A percentile compares a stretch with the other conserved stretches of the same genome.
phyloP scores from a whole-genome alignment of 2,113 vertebrate genomes.

The Dissostichus mawsoni region DNA sequence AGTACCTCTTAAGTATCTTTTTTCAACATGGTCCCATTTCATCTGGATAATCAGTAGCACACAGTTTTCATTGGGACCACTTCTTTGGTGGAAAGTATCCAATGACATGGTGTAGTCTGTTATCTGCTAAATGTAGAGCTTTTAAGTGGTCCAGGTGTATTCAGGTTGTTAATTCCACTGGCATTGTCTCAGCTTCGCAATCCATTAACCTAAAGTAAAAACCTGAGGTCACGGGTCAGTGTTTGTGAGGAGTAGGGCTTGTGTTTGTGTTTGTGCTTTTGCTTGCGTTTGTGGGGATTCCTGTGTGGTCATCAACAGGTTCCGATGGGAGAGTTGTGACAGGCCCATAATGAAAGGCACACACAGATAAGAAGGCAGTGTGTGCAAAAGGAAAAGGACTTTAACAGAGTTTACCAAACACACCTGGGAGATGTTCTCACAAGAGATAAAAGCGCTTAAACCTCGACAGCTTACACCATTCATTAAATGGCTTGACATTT shows the following conservation, averaged over 20 bases:
- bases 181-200: conserved; percentile 18
- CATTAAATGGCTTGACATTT: conserved; percentile 57
- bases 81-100: conserved; percentile 4
- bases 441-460: conserved; percentile 60
- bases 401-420: conserved; percentile 65
- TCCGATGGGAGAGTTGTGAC: conserved; percentile 46
- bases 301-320: conserved; percentile 65
- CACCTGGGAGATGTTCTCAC: conserved; percentile 66
- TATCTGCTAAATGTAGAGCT: neutral
- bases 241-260: conserved; percentile 34
- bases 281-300: conserved; percentile 62
- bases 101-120: neutral
- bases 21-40: neutral
- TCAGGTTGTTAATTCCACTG: conserved; percentile 39
- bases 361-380: conserved; percentile 68
- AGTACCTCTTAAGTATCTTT: neutral
- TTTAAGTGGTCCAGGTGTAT: conserved; percentile 16
- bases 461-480: conserved; percentile 60
- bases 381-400: conserved; percentile 55
- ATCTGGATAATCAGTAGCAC: neutral
- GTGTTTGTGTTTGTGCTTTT: conserved; percentile 57
- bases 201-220: conserved; percentile 52
- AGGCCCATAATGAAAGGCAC: conserved; percentile 64
- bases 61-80: conserved; percentile 1
- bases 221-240: conserved; percentile 55